phyloP scores from a whole-genome alignment of 2,797 vertebrate species.

The Euthynnus affinis region DNA sequence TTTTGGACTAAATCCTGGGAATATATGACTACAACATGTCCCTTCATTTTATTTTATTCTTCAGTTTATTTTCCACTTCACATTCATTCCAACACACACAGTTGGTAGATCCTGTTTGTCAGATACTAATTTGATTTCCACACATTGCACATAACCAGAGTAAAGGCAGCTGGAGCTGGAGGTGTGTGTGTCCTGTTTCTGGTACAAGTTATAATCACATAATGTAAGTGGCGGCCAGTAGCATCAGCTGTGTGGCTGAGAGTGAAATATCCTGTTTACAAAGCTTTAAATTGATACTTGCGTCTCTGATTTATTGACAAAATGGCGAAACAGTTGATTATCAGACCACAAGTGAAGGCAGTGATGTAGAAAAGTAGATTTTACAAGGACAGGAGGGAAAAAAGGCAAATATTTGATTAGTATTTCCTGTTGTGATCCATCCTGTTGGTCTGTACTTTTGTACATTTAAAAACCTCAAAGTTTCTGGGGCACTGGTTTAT shows the following conservation, averaged over 20 bases:
- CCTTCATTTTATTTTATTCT: neutral
- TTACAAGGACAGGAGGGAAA: neutral
- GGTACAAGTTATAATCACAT: constrained; percentile 8
- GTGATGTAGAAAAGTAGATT: neutral
- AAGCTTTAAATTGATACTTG: neutral
- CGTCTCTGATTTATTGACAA: neutral
- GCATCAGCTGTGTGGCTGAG: neutral
- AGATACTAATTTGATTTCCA: neutral
- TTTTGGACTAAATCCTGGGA: neutral
- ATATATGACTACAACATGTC: neutral
- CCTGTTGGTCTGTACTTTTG: too few species aligned
- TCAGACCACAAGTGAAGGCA: neutral
- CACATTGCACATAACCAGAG: constrained; percentile 2
- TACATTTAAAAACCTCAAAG: neutral
- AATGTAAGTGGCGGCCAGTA: constrained; percentile 18
- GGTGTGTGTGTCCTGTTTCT: neutral
- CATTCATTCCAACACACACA: constrained; percentile 11
- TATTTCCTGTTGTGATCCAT: neutral
- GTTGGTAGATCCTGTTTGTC: constrained; percentile 1
- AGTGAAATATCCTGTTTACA: constrained; percentile 16
- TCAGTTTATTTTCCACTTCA: constrained; percentile 17
- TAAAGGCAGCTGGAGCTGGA: constrained; percentile 9
- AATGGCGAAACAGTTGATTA: too few species aligned
- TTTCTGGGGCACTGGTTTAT: neutral
- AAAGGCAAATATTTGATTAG: neutral